Percentiles rank a stretch among this genome's conserved stretches.
Conservation (phyloP, 2,797 vertebrate species). For the Phalloptychus januarius region DNA sequence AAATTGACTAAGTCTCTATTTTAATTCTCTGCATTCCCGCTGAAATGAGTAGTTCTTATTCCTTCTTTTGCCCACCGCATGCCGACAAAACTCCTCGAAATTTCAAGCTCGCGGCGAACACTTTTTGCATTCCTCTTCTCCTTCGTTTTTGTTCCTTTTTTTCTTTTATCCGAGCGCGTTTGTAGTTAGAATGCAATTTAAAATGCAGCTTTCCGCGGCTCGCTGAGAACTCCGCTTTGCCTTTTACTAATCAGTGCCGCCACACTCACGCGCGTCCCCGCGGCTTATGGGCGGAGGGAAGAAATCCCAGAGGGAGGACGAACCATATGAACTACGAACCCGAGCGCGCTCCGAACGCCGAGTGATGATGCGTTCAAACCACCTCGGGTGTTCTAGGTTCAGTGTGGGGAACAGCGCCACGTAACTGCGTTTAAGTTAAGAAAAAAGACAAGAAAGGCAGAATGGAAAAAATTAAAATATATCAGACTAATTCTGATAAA, state of each 20-base stretch:
- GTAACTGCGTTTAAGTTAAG: background rate
- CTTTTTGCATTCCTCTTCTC: slow-evolving; percentile 14
- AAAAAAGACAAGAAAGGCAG: too few species aligned
- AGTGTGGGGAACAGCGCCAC: background rate
- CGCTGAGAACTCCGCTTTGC: slow-evolving; percentile 58
- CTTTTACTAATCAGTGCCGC: slow-evolving; percentile 79
- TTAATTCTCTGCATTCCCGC: slow-evolving; percentile 71
- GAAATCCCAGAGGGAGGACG: background rate
- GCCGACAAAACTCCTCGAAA: slow-evolving; percentile 34
- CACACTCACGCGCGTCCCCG: slow-evolving; percentile 70
- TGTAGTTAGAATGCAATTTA: slow-evolving; percentile 39
- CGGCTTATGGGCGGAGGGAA: slow-evolving; percentile 50
- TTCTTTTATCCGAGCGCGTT: slow-evolving; percentile 31
- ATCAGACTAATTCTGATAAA: background rate
- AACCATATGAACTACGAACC: background rate
- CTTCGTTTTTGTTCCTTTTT: background rate
- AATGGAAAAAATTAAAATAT: background rate
- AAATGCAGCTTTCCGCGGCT: slow-evolving; percentile 42
- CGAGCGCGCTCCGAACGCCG: background rate
- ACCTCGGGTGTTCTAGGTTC: background rate
- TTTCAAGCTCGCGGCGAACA: slow-evolving; percentile 27
- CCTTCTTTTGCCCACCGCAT: background rate
- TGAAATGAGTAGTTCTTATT: slow-evolving; percentile 34
- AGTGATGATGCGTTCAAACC: background rate
- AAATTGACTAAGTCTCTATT: slow-evolving; percentile 53